phyloP scores from a whole-genome alignment of 2,888 invertebrate species.

The Chymomyza caudatula region DNA sequence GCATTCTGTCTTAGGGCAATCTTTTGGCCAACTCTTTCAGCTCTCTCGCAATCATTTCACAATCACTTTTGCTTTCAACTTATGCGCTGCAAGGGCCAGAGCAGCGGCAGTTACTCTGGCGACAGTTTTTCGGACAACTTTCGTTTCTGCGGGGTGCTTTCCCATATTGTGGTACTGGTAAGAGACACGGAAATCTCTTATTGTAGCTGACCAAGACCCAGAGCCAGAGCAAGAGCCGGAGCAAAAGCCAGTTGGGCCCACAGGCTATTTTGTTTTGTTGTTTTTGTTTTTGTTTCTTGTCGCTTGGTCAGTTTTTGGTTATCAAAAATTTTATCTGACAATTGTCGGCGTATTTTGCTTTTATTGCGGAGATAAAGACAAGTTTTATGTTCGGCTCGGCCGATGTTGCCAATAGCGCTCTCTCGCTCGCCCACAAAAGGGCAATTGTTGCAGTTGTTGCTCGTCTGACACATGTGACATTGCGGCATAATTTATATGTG shows the following conservation, averaged over 20 bases:
- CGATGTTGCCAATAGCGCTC: not conserved
- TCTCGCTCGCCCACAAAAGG: not conserved
- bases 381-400: not conserved
- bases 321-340: not conserved
- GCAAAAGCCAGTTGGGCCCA: slow-evolving; percentile 30
- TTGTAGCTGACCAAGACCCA: slow-evolving; percentile 19
- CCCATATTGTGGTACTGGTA: slow-evolving; percentile 26
- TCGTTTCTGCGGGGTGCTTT: slow-evolving; percentile 60
- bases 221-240: not conserved
- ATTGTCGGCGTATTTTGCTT: slow-evolving; percentile 17
- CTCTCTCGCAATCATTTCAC: slow-evolving; percentile 34
- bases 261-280: slow-evolving; percentile 28
- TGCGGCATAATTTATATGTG: not conserved
- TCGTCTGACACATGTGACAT: not conserved
- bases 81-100: slow-evolving; percentile 35
- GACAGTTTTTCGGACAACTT: slow-evolving; percentile 65
- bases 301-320: slow-evolving; percentile 27
- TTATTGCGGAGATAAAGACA: slow-evolving; percentile 47
- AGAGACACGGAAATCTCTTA: slow-evolving; percentile 26
- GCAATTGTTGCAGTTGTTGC: not conserved
- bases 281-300: slow-evolving; percentile 47
- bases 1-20: not conserved
- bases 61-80: slow-evolving; percentile 68
- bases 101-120: slow-evolving; percentile 39
- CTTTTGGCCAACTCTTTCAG: not conserved